A percentile compares a stretch with the other conserved stretches of the same genome.
Conservation (phyloP, 2,797 vertebrate species). For the Tolypeutes matacus region DNA sequence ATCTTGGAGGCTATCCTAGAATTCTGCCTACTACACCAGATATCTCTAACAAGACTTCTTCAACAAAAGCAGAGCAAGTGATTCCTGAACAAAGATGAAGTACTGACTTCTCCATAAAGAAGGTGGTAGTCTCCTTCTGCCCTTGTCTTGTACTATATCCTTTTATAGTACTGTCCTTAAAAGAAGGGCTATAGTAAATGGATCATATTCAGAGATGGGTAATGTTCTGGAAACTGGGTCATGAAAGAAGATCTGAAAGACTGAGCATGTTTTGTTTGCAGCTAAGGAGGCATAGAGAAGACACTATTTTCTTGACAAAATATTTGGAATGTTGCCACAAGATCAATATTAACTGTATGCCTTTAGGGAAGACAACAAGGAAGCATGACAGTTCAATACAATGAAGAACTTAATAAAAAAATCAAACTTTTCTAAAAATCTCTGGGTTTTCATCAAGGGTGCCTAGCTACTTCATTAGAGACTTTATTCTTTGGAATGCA, state of each 20-base stretch:
- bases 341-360: background rate
- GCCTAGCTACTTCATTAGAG: background rate
- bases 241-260: background rate
- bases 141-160: background rate
- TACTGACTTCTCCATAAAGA: background rate
- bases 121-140: background rate
- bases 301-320: constrained; percentile 9
- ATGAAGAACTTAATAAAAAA: background rate
- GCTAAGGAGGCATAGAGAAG: background rate
- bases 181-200: background rate
- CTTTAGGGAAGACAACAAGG: background rate
- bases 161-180: background rate
- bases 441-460: background rate
- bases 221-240: background rate
- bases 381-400: background rate
- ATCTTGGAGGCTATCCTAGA: background rate
- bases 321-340: background rate
- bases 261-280: background rate
- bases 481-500: background rate
- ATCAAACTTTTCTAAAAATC: background rate
- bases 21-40: background rate
- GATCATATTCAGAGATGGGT: background rate
- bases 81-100: background rate
- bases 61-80: background rate
- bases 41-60: background rate